phyloP scores from a whole-genome alignment of 1,140 invertebrate genomes.

The Delia radicum region DNA sequence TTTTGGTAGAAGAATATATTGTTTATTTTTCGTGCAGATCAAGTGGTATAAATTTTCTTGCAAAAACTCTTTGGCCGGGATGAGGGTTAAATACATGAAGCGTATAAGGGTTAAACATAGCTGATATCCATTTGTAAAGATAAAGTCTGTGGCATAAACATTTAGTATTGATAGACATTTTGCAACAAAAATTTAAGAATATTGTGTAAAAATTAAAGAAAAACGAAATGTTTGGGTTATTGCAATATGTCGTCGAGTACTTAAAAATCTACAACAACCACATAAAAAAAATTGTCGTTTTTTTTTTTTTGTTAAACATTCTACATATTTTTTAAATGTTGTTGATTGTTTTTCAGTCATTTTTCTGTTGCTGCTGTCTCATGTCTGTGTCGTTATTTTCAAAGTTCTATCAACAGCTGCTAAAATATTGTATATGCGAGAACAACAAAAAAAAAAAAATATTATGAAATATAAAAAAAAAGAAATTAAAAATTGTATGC shows the following conservation, averaged over 20 bases:
- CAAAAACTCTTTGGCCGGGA: too few species aligned
- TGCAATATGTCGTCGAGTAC: conserved; percentile 15
- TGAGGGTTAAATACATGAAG: too few species aligned
- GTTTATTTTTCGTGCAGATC: too few species aligned
- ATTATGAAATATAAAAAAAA: too few species aligned
- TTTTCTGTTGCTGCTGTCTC: conserved; percentile 4
- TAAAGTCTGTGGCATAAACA: too few species aligned
- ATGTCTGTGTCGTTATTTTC: conserved; percentile 7
- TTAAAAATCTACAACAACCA: neutral
- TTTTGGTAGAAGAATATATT: too few species aligned
- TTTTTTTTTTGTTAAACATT: conserved; percentile 1
- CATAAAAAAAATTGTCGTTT: neutral
- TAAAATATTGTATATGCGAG: neutral
- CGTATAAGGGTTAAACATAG: too few species aligned
- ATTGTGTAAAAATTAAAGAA: neutral
- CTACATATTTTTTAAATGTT: conserved; percentile 11
- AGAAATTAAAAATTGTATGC: neutral
- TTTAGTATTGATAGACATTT: neutral
- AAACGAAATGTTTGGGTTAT: neutral
- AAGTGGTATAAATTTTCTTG: too few species aligned
- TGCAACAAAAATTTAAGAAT: neutral
- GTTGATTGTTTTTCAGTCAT: conserved; percentile 1
- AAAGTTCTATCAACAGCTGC: conserved; percentile 17
- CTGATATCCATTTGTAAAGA: too few species aligned
- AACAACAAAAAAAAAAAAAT: neutral